Percentiles rank a stretch among this genome's conserved stretches.
These are phyloP conservation scores for Sprattus sprattus DNA, from an alignment of 2,113 vertebrate genomes.

Conservation along the genomic window DNA sequence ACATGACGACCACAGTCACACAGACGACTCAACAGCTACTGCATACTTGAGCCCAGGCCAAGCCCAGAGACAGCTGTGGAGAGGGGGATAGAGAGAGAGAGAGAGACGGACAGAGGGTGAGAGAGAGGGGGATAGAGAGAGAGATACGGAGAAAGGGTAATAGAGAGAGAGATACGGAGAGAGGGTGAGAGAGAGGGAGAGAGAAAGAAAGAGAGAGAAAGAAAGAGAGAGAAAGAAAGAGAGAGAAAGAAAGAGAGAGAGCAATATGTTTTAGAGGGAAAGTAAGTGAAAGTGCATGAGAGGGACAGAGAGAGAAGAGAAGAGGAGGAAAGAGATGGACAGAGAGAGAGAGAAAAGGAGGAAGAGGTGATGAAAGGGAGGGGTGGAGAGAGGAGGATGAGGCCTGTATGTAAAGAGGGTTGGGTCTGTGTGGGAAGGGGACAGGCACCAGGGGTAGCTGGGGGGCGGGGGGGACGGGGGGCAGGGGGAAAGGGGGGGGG, in stretches of 20 bases:
- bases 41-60: conserved; percentile 26
- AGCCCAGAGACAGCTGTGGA: conserved; percentile 12
- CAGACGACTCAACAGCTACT: background rate
- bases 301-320: too few species aligned
- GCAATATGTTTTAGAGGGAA: too few species aligned
- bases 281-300: too few species aligned
- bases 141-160: background rate
- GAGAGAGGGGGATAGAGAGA: background rate
- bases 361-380: conserved; percentile 12
- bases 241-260: background rate
- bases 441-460: background rate
- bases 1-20: background rate
- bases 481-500: conserved; percentile 22
- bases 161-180: too few species aligned
- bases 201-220: conserved; percentile 13
- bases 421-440: background rate
- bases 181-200: background rate
- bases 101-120: too few species aligned
- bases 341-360: background rate
- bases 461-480: conserved; percentile 23
- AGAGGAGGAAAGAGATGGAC: background rate
- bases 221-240: background rate
- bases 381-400: background rate
- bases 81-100: conserved; percentile 11
- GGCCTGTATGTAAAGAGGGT: background rate